Conservation (phyloP, 1,140 invertebrate genomes). For the Aphelenchoides fujianensis region DNA sequence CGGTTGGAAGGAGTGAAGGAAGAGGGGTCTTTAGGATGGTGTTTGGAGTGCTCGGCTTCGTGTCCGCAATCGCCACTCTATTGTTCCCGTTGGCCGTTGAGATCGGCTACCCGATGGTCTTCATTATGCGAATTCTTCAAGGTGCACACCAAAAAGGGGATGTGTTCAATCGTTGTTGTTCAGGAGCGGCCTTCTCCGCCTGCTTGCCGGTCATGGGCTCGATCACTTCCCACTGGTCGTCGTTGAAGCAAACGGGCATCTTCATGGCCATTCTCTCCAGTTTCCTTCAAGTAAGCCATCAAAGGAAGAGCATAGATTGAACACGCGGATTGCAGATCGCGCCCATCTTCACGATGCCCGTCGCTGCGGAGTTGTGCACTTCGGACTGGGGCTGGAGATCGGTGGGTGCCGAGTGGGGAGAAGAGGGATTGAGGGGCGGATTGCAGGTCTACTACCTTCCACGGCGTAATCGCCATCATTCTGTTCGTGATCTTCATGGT, state of each 20-base stretch:
- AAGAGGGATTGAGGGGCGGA: too few species aligned
- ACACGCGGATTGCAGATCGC: slow-evolving; percentile 39
- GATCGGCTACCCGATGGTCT: slow-evolving; percentile 40
- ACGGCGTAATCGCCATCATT: slow-evolving; percentile 48
- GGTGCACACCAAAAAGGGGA: slow-evolving; percentile 24
- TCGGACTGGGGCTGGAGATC: slow-evolving; percentile 40
- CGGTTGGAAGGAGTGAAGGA: neutral
- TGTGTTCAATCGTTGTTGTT: slow-evolving; percentile 11
- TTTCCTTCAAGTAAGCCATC: slow-evolving; percentile 39
- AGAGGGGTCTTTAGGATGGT: slow-evolving; percentile 22
- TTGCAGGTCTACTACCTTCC: slow-evolving; percentile 29
- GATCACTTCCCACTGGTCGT: slow-evolving; percentile 49
- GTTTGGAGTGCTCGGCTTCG: slow-evolving; percentile 40
- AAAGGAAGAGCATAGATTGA: slow-evolving; percentile 11
- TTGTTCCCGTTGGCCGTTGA: slow-evolving; percentile 49
- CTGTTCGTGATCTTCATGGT: slow-evolving; percentile 53
- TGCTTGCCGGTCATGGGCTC: slow-evolving; percentile 48
- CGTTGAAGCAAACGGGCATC: slow-evolving; percentile 50
- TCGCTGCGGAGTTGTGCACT: slow-evolving; percentile 51
- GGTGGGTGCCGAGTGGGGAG: too few species aligned
- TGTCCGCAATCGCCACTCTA: slow-evolving; percentile 50
- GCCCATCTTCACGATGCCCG: slow-evolving; percentile 55
- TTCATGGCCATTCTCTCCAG: slow-evolving; percentile 50
- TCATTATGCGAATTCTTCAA: slow-evolving; percentile 51
- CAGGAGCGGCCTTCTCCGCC: slow-evolving; percentile 44